These are phyloP conservation scores for Pseudococcus viburni DNA, from an alignment of 2,888 invertebrate genomes.

Conservation along the genomic window DNA sequence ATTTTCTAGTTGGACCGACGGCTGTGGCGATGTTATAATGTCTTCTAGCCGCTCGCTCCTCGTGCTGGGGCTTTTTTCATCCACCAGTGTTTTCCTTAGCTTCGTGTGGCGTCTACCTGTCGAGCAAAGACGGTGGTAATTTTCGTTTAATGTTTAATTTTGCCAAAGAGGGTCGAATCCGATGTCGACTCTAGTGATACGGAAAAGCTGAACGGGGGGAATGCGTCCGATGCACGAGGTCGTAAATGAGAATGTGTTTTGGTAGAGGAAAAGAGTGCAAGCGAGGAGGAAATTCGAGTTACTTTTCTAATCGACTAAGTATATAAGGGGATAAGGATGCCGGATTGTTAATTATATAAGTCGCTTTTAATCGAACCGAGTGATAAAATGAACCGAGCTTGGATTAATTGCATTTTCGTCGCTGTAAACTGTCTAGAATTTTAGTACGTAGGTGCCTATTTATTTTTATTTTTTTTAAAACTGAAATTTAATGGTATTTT, in stretches of 20 bases:
- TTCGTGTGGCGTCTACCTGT: conserved; percentile 63
- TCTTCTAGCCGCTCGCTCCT: background rate
- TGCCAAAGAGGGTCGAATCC: background rate
- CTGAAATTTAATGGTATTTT: no score
- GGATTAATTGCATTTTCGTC: no score
- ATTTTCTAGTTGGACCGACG: background rate
- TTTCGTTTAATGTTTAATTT: conserved; percentile 47
- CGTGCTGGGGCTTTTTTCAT: background rate
- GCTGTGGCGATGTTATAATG: conserved; percentile 31
- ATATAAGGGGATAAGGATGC: no score
- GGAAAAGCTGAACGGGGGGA: background rate
- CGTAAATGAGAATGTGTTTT: background rate
- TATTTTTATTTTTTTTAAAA: no score
- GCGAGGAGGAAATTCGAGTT: no score
- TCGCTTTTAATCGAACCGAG: no score
- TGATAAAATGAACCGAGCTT: no score
- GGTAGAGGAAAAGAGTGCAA: no score
- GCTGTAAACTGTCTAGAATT: no score
- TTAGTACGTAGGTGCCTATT: no score
- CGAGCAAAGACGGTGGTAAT: conserved; percentile 40
- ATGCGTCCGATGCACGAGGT: background rate
- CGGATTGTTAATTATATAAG: no score
- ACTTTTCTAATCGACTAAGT: no score
- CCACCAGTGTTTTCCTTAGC: conserved; percentile 36
- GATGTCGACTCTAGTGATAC: background rate